Evolutionary conservation across 2,888 invertebrate species (phyloP).

Genomic region (Frankliniella fusca): DNA sequence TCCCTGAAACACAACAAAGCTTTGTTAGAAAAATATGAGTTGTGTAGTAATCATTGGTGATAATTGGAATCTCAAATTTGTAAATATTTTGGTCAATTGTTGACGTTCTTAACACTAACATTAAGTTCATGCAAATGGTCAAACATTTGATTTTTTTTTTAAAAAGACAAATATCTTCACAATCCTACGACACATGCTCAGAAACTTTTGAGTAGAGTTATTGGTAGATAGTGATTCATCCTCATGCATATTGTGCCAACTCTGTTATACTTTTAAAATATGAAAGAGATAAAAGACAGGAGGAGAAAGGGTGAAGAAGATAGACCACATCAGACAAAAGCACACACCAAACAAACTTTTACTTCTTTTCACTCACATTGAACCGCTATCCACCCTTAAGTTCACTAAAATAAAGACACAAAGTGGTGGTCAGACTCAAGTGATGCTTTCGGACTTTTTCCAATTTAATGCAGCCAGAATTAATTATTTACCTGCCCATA

Average conservation of each 20-base stretch:
- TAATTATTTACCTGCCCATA: conserved; percentile 15
- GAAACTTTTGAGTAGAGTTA: too few species aligned
- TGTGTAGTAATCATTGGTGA: too few species aligned
- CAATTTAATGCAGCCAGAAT: neutral
- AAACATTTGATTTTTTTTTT: too few species aligned
- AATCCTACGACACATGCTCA: too few species aligned
- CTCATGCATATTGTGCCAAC: too few species aligned
- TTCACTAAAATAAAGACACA: conserved; percentile 4
- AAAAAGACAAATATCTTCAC: too few species aligned
- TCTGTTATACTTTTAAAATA: neutral
- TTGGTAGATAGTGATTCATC: too few species aligned
- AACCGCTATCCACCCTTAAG: neutral
- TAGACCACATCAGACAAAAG: neutral
- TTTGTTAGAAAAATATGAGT: too few species aligned
- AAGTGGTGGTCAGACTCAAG: neutral
- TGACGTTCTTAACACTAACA: too few species aligned
- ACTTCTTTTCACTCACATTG: neutral
- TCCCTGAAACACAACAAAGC: neutral
- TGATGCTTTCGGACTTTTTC: neutral
- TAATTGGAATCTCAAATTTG: too few species aligned
- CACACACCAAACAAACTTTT: neutral
- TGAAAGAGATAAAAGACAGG: neutral
- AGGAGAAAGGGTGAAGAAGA: neutral
- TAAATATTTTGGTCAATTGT: too few species aligned
- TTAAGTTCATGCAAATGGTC: too few species aligned